Conservation (phyloP, 1,140 invertebrate genomes). For the Microplitis mediator region DNA sequence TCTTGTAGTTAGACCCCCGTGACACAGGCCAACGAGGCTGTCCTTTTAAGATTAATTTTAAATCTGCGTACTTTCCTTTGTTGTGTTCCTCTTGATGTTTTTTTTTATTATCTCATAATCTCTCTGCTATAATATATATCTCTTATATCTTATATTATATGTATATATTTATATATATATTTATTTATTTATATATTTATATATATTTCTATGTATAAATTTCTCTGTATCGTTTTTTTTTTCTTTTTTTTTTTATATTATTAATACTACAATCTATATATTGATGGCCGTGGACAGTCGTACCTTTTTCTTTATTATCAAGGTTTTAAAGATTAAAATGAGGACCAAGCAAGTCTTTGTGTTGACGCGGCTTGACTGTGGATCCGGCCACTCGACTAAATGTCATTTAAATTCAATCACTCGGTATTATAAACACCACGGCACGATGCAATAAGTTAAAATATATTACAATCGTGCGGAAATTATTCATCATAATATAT, state of each 20-base stretch:
- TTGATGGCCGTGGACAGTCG: conserved; percentile 21
- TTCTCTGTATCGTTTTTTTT: not conserved
- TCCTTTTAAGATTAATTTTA: too few species aligned
- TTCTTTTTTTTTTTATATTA: conserved; percentile 17
- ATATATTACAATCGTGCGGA: not conserved
- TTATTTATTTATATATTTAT: not conserved
- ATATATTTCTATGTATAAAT: conserved; percentile 10
- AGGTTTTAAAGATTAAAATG: too few species aligned
- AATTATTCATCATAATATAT: not conserved
- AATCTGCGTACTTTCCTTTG: not conserved
- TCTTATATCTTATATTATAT: too few species aligned
- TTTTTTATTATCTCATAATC: conserved; percentile 8
- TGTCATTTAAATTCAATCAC: conserved; percentile 5
- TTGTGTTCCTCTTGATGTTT: not conserved
- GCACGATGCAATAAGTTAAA: not conserved
- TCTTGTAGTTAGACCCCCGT: conserved; percentile 10
- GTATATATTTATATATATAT: conserved; percentile 13
- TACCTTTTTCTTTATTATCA: conserved; percentile 1
- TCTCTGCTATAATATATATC: not conserved
- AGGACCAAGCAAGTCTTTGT: too few species aligned
- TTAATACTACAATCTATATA: conserved; percentile 15
- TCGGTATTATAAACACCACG: not conserved
- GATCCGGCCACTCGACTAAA: conserved; percentile 25
- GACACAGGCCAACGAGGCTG: conserved; percentile 12
- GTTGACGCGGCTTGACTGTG: conserved; percentile 12